Evolutionary conservation across 2,888 invertebrate genomes (phyloP).

Genomic region (Latrodectus hesperus): DNA sequence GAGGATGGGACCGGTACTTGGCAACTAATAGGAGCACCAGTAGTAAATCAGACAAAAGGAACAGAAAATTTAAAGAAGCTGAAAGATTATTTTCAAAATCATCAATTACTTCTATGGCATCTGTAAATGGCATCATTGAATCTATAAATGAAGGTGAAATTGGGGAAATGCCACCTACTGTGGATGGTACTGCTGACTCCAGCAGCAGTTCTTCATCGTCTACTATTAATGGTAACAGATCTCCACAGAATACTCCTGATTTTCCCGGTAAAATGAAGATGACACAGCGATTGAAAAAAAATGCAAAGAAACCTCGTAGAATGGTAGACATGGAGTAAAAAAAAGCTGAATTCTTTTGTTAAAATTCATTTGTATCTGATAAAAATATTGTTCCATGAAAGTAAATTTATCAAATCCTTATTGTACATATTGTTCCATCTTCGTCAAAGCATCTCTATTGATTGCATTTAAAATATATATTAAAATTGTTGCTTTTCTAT

Average conservation of each 20-base stretch:
- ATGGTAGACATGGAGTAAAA: conserved; percentile 42
- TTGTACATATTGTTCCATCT: too few species aligned
- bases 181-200: conserved; percentile 22
- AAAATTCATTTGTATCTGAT: too few species aligned
- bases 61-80: conserved; percentile 97
- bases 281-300: conserved; percentile 60
- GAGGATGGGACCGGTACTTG: conserved; percentile 97
- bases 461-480: too few species aligned
- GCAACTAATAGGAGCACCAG: conserved; percentile 91
- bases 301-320: conserved; percentile 60
- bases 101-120: conserved; percentile 97
- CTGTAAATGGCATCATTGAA: conserved; percentile 74
- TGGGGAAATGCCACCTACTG: conserved; percentile 33
- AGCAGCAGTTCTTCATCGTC: conserved; percentile 46
- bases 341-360: too few species aligned
- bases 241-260: conserved; percentile 31
- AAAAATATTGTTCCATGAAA: too few species aligned
- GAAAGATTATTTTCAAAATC: conserved; percentile 97
- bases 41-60: conserved; percentile 95
- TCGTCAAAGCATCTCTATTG: too few species aligned
- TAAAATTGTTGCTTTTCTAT: too few species aligned
- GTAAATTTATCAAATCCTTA: too few species aligned
- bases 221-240: conserved; percentile 61
- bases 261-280: conserved; percentile 57
- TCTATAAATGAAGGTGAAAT: conserved; percentile 74